phyloP scores from a whole-genome alignment of 2,113 vertebrate genomes.

The Geococcyx californianus region DNA sequence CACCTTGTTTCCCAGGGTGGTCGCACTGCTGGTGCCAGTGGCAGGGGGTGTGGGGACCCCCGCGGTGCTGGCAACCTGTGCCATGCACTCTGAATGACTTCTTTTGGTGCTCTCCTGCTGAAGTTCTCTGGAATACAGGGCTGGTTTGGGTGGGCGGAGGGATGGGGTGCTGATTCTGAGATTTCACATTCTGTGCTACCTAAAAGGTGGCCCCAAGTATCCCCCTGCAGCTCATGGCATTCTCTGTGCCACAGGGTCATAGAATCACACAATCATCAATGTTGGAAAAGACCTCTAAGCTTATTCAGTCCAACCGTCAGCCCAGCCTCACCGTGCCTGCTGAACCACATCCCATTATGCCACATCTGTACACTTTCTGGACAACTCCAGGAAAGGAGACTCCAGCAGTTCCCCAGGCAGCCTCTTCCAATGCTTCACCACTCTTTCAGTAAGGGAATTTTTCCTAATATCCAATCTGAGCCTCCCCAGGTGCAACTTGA shows the following conservation, averaged over 20 bases:
- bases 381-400: too few relatives aligned
- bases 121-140: accelerated
- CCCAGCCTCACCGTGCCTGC: too few relatives aligned
- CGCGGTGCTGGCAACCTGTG: accelerated
- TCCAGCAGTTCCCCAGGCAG: too few relatives aligned
- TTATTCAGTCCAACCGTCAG: too few relatives aligned
- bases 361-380: too few relatives aligned
- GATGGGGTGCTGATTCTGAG: not conserved
- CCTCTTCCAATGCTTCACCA: too few relatives aligned
- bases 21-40: not conserved
- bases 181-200: not conserved
- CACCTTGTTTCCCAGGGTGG: not conserved
- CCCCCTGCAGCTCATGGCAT: accelerated
- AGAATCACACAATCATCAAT: too few relatives aligned
- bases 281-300: too few relatives aligned
- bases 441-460: too few relatives aligned
- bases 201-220: not conserved
- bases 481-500: too few relatives aligned
- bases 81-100: not conserved
- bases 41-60: not conserved
- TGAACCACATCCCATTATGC: too few relatives aligned
- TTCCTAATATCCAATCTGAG: too few relatives aligned
- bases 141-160: not conserved
- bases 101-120: not conserved
- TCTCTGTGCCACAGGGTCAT: not conserved